These are phyloP conservation scores for Riparia riparia DNA, from an alignment of 2,113 vertebrate genomes.

Conservation along the genomic window DNA sequence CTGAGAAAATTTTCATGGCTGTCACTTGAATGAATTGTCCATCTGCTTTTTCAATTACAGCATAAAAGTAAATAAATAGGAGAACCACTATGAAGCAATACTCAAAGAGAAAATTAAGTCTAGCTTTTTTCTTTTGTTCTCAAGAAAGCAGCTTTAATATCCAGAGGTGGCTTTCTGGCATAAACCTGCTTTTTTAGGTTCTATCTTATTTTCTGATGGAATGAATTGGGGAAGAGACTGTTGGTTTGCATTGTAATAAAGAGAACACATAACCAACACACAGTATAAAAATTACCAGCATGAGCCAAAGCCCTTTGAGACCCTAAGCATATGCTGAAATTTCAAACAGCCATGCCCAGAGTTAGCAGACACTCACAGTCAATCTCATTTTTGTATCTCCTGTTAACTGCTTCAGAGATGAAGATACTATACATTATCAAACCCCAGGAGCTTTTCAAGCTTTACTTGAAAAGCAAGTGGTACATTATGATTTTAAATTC, in stretches of 20 bases:
- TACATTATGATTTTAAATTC: constrained; percentile 44
- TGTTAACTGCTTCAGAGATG: not conserved
- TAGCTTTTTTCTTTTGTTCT: not conserved
- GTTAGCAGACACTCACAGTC: not conserved
- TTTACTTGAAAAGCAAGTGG: constrained; percentile 31
- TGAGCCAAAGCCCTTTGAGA: not conserved
- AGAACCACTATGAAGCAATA: not conserved
- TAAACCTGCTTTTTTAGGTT: not conserved
- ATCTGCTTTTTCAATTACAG: constrained; percentile 27
- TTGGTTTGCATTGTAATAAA: not conserved
- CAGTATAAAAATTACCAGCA: not conserved
- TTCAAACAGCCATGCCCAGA: not conserved
- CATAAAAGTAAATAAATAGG: constrained; percentile 18
- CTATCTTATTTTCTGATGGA: not conserved
- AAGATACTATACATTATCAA: constrained; percentile 18
- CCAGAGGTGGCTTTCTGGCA: not conserved
- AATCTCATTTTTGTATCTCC: not conserved
- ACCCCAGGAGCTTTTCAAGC: constrained; percentile 17
- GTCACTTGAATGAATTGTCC: constrained; percentile 8
- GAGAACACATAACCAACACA: not conserved
- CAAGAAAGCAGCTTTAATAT: constrained; percentile 2
- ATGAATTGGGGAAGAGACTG: not conserved
- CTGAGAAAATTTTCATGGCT: constrained; percentile 4
- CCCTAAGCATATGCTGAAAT: constrained; percentile 4
- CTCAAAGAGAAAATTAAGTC: constrained; percentile 8